These are phyloP conservation scores for Stenchaetothrips biformis DNA, from an alignment of 2,888 invertebrate species.

Conservation along the genomic window DNA sequence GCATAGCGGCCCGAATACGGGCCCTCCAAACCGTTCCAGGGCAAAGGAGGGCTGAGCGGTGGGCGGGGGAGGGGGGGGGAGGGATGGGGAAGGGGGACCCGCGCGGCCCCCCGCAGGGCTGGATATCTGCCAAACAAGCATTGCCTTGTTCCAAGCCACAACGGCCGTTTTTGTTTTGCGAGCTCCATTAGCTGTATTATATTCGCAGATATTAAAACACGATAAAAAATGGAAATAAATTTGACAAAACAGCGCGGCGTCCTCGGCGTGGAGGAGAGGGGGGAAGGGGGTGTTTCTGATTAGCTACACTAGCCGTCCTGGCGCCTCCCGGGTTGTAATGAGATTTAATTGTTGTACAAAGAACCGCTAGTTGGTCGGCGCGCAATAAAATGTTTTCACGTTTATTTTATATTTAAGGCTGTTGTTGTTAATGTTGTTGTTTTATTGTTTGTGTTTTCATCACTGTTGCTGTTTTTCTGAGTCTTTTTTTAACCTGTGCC, in stretches of 20 bases:
- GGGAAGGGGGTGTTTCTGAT: neutral
- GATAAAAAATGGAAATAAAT: slow-evolving; percentile 22
- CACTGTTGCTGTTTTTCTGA: slow-evolving; percentile 8
- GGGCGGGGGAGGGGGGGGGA: neutral
- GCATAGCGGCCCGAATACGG: neutral
- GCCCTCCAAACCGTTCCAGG: neutral
- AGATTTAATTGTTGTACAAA: neutral
- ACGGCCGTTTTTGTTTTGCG: slow-evolving; percentile 20
- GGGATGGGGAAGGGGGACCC: neutral
- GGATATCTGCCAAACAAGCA: slow-evolving; percentile 24
- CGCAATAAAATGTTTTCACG: too few species aligned
- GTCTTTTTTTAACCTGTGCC: neutral
- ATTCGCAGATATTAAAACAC: slow-evolving; percentile 23
- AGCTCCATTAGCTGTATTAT: slow-evolving; percentile 25
- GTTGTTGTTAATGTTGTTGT: slow-evolving; percentile 12
- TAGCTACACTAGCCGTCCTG: neutral
- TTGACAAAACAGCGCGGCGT: slow-evolving; percentile 6
- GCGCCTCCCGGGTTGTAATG: neutral
- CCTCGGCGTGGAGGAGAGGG: neutral
- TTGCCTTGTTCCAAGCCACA: slow-evolving; percentile 20
- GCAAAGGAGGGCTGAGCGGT: slow-evolving; percentile 2
- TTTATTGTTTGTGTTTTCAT: neutral
- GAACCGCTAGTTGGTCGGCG: neutral
- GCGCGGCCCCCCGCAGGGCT: neutral
- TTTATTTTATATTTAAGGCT: neutral